A percentile compares a stretch with the other conserved stretches of the same genome.
Conservation (phyloP, 2,113 vertebrate genomes). For the Microtus ochrogaster region DNA sequence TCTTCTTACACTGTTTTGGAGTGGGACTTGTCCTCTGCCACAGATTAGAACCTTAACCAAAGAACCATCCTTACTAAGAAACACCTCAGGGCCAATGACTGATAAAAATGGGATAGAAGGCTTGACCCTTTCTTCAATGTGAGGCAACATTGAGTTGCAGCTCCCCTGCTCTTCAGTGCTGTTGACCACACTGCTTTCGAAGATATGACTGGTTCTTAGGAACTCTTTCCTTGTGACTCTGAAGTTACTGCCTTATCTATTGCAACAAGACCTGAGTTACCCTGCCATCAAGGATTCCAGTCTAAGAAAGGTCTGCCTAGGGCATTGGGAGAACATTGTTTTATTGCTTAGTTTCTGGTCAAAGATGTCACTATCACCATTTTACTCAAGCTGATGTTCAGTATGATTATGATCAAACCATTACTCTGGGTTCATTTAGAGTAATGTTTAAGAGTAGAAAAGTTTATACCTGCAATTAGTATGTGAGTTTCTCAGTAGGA, state of each 20-base stretch:
- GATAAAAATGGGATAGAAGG: neutral
- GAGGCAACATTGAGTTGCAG: neutral
- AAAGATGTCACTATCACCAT: slow-evolving; percentile 6
- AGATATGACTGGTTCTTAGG: neutral
- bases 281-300: neutral
- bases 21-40: neutral
- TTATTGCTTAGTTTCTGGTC: neutral
- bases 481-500: neutral
- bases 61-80: neutral
- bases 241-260: neutral
- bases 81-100: neutral
- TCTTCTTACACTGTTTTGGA: neutral
- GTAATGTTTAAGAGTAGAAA: neutral
- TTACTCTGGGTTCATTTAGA: slow-evolving; percentile 25
- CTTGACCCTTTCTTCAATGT: neutral
- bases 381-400: neutral
- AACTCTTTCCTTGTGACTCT: neutral
- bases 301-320: slow-evolving; percentile 15
- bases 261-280: neutral
- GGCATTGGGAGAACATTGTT: neutral
- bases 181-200: neutral
- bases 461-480: neutral
- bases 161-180: neutral
- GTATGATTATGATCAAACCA: neutral
- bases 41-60: neutral